Percentiles rank a stretch among this genome's conserved stretches.
Evolutionary conservation across 2,797 vertebrate genomes (phyloP).

Genomic region (Monodelphis domestica): DNA sequence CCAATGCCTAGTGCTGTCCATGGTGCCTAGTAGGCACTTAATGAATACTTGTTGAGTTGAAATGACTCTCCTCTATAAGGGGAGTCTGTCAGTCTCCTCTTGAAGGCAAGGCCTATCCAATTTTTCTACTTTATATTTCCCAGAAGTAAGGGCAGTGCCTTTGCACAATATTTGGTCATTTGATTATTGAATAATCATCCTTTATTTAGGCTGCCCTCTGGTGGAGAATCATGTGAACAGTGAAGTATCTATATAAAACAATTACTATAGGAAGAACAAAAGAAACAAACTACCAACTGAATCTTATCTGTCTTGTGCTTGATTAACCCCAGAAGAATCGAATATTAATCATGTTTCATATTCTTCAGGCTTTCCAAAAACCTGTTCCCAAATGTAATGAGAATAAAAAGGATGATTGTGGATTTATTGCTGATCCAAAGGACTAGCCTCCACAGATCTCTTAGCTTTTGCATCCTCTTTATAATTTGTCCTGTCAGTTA

Average conservation of each 20-base stretch:
- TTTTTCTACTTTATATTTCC: neutral
- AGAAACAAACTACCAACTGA: neutral
- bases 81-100: too few relatives aligned
- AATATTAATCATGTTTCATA: neutral
- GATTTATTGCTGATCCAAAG: neutral
- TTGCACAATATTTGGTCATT: neutral
- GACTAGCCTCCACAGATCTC: neutral
- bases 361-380: neutral
- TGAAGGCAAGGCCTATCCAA: neutral
- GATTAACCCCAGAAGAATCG: neutral
- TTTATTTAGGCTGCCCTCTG: slow-evolving; percentile 2
- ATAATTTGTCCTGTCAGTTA: neutral
- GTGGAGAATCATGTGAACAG: neutral
- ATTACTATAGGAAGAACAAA: neutral
- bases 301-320: neutral
- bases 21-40: neutral
- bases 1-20: neutral
- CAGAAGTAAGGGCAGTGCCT: neutral
- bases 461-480: neutral
- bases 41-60: neutral
- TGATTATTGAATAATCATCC: neutral
- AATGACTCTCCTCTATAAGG: neutral
- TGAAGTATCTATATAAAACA: neutral
- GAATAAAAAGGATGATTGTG: neutral
- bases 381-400: neutral